A percentile compares a stretch with the other conserved stretches of the same genome.
These are phyloP conservation scores for Chaetodon trifasciatus DNA, from an alignment of 2,797 vertebrate genomes.

Conservation along the genomic window DNA sequence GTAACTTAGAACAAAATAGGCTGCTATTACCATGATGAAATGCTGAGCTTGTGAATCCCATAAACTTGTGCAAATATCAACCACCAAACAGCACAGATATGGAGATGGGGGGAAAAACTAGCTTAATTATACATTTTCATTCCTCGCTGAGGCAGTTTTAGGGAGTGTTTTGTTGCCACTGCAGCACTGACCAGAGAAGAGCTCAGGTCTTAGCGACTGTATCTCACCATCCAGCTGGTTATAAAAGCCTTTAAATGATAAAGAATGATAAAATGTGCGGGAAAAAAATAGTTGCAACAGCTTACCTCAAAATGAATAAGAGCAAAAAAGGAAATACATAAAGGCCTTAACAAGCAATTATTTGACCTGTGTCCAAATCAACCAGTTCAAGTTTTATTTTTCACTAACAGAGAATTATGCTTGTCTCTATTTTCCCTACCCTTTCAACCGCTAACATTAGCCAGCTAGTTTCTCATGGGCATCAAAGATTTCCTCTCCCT, in stretches of 20 bases:
- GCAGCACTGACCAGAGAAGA: conserved; percentile 28
- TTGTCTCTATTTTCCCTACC: background rate
- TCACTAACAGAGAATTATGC: background rate
- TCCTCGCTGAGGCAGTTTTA: conserved; percentile 24
- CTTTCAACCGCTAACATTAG: background rate
- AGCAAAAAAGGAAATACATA: background rate
- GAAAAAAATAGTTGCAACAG: background rate
- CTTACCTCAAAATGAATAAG: background rate
- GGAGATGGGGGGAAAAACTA: conserved; percentile 38
- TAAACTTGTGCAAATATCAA: conserved; percentile 58
- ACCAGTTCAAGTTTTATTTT: conserved; percentile 2
- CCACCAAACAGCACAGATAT: conserved; percentile 51
- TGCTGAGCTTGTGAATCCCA: conserved; percentile 58
- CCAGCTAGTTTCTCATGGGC: background rate
- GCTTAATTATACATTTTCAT: conserved; percentile 59
- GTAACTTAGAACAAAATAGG: conserved; percentile 58
- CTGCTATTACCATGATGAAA: conserved; percentile 60
- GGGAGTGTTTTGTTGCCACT: conserved; percentile 35
- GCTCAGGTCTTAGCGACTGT: conserved; percentile 1
- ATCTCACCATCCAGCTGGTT: conserved; percentile 17
- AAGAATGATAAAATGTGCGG: background rate
- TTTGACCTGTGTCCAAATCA: background rate
- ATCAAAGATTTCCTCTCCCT: conserved; percentile 1
- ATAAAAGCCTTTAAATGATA: background rate
- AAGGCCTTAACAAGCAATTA: background rate